Evolutionary conservation across 2,888 invertebrate genomes (phyloP), one percentile per base, ranked within the genome.

Genomic region (Agonopterix heracliana): DNA sequence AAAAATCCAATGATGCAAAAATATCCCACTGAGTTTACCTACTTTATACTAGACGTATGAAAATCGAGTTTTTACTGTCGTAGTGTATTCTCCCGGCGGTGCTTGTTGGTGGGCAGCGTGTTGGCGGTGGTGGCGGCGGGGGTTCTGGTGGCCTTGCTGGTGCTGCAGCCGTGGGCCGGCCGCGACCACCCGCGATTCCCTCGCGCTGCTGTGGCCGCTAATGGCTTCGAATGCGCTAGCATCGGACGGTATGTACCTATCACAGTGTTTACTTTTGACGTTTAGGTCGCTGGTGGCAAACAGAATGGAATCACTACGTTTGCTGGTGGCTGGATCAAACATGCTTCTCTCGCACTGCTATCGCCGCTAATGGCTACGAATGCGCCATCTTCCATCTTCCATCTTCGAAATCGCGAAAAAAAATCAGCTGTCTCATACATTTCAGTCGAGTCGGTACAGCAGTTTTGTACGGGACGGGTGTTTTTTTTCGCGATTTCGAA

Each of bases 381-480:
- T 96, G 95, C 76, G 93, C 95, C 7, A 76, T 84, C 26, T 91
- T 95, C 58, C n/a, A n/a, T n/a, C n/a, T n/a, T n/a, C n/a, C n/a
- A n/a, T n/a, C n/a, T n/a, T n/a, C n/a, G n/a, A n/a, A n/a, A n/a
- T n/a, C n/a, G n/a, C n/a, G n/a, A n/a, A n/a, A n/a, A n/a, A n/a
- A n/a, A n/a, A n/a, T n/a, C n/a, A n/a, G n/a, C n/a, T n/a, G n/a
- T n/a, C n/a, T n/a, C n/a, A n/a, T n/a, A n/a, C n/a, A n/a, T n/a
- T n/a, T n/a, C n/a, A n/a, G n/a, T n/a, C n/a, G n/a, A n/a, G n/a
- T n/a, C n/a, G n/a, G n/a, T n/a, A n/a, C n/a, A n/a, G n/a, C n/a
- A n/a, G n/a, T n/a, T n/a, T n/a, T n/a, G n/a, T n/a, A n/a, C n/a
- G n/a, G n/a, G n/a, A n/a, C n/a, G n/a, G n/a, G n/a, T n/a, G n/a